Conservation (phyloP, 2,888 invertebrate genomes). For the Athalia cordata region DNA sequence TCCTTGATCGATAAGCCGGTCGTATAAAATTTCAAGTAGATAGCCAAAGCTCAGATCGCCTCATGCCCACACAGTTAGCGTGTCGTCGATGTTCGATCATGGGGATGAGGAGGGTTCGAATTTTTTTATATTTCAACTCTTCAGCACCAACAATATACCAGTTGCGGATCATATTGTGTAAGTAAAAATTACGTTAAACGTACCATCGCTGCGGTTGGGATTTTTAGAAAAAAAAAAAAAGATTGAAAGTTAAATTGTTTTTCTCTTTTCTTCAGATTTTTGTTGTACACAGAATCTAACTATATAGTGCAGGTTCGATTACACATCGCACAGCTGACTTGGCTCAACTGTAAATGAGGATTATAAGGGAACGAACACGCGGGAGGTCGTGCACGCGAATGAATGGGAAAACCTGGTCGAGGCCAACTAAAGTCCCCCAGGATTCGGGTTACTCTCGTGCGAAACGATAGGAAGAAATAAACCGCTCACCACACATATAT, state of each 20-base stretch:
- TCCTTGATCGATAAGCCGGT: conserved; percentile 35
- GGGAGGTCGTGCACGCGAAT: conserved; percentile 68
- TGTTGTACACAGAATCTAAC: not conserved
- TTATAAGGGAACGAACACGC: conserved; percentile 65
- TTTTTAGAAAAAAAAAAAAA: too few relatives aligned
- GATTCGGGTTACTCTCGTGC: conserved; percentile 41
- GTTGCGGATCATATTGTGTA: not conserved
- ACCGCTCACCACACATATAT: too few relatives aligned
- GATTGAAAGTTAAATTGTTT: too few relatives aligned
- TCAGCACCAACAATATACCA: not conserved
- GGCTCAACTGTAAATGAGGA: conserved; percentile 65
- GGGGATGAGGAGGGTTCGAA: not conserved
- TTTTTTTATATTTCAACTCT: not conserved
- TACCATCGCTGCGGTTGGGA: too few relatives aligned
- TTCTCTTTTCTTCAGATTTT: too few relatives aligned
- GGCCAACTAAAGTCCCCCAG: conserved; percentile 31
- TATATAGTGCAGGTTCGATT: conserved; percentile 52
- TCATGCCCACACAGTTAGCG: conserved; percentile 13
- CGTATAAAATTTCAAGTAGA: conserved; percentile 35
- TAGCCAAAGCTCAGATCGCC: not conserved
- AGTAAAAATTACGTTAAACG: too few relatives aligned
- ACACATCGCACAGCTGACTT: conserved; percentile 62
- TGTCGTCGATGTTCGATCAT: not conserved
- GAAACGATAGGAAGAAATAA: too few relatives aligned
- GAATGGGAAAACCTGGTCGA: conserved; percentile 56